These are phyloP conservation scores for Phacellophora camtschatica DNA, from an alignment of 30 jellyfish, hydroid and myxozoan genomes.

Conservation along the genomic window DNA sequence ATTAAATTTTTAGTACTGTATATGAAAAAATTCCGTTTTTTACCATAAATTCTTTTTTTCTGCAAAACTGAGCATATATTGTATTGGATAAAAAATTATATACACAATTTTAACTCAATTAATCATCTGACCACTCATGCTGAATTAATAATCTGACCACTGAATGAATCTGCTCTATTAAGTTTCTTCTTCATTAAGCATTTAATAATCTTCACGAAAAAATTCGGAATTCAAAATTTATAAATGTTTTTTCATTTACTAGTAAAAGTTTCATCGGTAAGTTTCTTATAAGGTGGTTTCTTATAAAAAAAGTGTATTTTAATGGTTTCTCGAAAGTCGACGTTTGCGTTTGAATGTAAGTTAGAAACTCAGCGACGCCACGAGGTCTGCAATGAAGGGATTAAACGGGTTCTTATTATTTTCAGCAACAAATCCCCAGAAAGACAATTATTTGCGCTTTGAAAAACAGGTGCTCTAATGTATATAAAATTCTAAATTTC, in stretches of 20 bases:
- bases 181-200: too few relatives aligned
- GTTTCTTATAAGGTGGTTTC: background rate
- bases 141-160: too few relatives aligned
- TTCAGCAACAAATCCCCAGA: constrained; percentile 29
- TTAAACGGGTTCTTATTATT: constrained; percentile 35
- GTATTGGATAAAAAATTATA: too few relatives aligned
- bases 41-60: too few relatives aligned
- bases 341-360: constrained; percentile 18
- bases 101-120: too few relatives aligned
- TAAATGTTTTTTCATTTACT: background rate
- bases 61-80: too few relatives aligned
- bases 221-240: background rate
- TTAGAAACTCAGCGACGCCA: constrained; percentile 35
- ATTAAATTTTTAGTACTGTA: too few relatives aligned
- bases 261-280: background rate
- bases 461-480: constrained; percentile 42
- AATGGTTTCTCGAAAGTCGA: constrained; percentile 30
- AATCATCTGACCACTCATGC: too few relatives aligned
- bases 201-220: too few relatives aligned
- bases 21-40: too few relatives aligned
- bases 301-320: background rate
- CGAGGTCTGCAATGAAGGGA: constrained; percentile 60
- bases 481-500: constrained; percentile 23
- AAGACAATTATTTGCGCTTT: constrained; percentile 16
- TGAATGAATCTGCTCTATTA: too few relatives aligned